Base-by-base conservation (phyloP, 2,888 invertebrate genomes). In the Phalera bucephala region DNA sequence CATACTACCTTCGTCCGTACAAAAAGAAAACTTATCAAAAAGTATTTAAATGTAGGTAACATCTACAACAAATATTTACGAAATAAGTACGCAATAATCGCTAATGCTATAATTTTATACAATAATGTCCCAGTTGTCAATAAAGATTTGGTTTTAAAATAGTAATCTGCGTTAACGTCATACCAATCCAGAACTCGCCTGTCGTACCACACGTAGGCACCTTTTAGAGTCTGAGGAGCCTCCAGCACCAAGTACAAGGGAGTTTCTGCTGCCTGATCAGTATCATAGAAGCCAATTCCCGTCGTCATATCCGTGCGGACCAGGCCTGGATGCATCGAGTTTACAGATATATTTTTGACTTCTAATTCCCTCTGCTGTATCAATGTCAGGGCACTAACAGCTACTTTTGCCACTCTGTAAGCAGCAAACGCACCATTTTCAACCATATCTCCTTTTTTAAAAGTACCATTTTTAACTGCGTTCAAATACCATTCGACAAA, bases 221-320 rank as follows among this genome's bases (percentile, higher is more conserved):
- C 94, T 51, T 91, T 91, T n/a, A 93, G 80, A 3, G 71, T 69
- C 3, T 75, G 56, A 2, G 88, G 80, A 62, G 93, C 80, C 67
- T 82, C 71, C 3, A 91, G 80, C 27, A 90, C 93, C 61, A 91
- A 53, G 51, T 90, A 91, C 0, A 91, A 42, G 0, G 92, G 91
- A 1, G 91, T 91, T 39, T 80, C 78, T 0, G 93, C 93, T 5
- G 91, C 91, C 60, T 90, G 74, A 12, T 93, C 93, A 3, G 87
- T 67, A 1, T 85, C 91, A 23, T 90, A 76, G 31, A 81, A 72
- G 0, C 94, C 95, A 48, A 87, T 89, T 13, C 92, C 91, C 21
- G 83, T 86, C 0, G 93, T 92, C 95, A 96, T 94, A 56, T 95
- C 95, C 0, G 96, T 96, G 42, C 91, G 91, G 0, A 95, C 95